Evolutionary conservation across 1,140 invertebrate genomes (phyloP).

Genomic region (Drosophila pectinifera): DNA sequence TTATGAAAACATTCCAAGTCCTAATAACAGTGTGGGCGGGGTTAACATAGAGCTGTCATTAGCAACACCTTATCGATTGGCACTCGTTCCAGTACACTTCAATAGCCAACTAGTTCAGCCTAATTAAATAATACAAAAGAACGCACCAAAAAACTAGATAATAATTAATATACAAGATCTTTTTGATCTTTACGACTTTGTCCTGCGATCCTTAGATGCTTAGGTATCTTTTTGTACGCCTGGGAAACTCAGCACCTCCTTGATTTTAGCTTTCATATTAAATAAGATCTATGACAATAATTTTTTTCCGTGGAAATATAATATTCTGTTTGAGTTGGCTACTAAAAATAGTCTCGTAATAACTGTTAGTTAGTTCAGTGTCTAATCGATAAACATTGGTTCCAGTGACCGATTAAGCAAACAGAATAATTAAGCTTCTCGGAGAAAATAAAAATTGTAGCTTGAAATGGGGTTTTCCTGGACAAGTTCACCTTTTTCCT

Average conservation of each 20-base stretch:
- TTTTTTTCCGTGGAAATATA: not conserved
- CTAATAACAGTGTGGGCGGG: not conserved
- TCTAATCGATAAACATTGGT: constrained; percentile 6
- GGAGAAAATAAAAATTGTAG: not conserved
- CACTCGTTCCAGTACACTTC: not conserved
- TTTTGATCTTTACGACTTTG: not conserved
- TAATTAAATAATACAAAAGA: not conserved
- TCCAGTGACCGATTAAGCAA: not conserved
- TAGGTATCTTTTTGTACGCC: too few relatives aligned
- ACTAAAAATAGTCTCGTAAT: not conserved
- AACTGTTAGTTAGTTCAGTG: not conserved
- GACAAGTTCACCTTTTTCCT: too few relatives aligned
- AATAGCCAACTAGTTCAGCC: not conserved
- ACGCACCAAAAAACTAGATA: too few relatives aligned
- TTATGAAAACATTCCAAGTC: constrained; percentile 13
- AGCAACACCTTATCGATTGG: constrained; percentile 14
- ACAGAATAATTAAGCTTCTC: not conserved
- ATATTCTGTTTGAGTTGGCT: too few relatives aligned
- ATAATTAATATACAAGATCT: too few relatives aligned
- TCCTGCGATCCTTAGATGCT: not conserved
- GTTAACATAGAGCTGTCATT: constrained; percentile 1
- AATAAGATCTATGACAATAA: too few relatives aligned
- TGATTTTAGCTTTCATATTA: too few relatives aligned
- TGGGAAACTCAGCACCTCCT: too few relatives aligned
- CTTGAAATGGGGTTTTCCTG: not conserved